A percentile compares a stretch with the other conserved stretches of the same genome.
phyloP scores from a whole-genome alignment of 2,888 invertebrate genomes.

The Lasioglossum zephyrum region DNA sequence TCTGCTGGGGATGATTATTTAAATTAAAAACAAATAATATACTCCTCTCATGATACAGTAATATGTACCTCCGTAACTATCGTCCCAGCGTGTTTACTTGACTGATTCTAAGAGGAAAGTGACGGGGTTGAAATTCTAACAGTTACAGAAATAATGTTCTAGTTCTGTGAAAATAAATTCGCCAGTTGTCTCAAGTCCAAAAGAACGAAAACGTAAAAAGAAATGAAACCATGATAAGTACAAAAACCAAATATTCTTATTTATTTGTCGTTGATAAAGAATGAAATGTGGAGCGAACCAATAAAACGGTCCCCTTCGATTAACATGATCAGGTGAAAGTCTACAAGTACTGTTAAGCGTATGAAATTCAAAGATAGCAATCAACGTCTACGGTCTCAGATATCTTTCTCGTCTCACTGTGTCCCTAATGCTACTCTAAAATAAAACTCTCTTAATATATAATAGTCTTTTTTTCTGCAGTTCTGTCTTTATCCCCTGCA shows the following conservation, averaged over 20 bases:
- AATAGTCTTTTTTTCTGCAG: neutral
- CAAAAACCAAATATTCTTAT: neutral
- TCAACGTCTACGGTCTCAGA: slow-evolving; percentile 17
- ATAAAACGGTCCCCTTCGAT: neutral
- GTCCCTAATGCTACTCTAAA: slow-evolving; percentile 14
- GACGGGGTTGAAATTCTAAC: too few relatives aligned
- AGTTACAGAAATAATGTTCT: neutral
- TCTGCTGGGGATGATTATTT: neutral
- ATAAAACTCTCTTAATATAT: neutral
- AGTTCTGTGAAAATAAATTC: neutral
- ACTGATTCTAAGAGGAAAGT: too few relatives aligned
- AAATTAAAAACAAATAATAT: neutral
- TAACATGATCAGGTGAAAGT: slow-evolving; percentile 28
- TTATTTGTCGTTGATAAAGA: neutral
- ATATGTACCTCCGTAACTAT: too few relatives aligned
- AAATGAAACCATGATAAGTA: neutral
- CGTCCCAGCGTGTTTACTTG: too few relatives aligned
- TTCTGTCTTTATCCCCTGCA: neutral
- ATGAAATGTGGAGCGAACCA: neutral
- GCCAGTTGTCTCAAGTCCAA: neutral
- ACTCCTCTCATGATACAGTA: neutral
- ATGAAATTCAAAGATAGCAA: slow-evolving; percentile 12
- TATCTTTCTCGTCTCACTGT: neutral
- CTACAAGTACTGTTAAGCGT: slow-evolving; percentile 31
- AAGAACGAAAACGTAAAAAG: neutral